Evolutionary conservation across 2,888 invertebrate genomes (phyloP).

Genomic region (Epirrita christyi): DNA sequence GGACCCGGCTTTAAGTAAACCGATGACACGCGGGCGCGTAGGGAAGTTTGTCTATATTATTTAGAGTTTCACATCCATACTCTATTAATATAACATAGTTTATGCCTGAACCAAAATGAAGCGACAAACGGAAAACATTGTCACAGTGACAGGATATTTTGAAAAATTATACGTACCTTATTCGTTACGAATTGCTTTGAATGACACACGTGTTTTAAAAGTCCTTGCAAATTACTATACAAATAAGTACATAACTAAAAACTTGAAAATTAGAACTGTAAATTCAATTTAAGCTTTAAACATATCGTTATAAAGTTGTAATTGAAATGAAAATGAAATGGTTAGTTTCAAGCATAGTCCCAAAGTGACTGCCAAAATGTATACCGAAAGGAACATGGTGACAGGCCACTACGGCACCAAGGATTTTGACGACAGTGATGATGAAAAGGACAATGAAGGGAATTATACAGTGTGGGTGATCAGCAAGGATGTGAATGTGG

Average conservation of each 20-base stretch:
- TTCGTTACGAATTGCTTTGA: not conserved
- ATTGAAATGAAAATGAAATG: not conserved
- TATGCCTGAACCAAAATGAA: not conserved
- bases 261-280: too few species aligned
- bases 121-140: not conserved
- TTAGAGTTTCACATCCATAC: not conserved
- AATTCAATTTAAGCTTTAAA: too few species aligned
- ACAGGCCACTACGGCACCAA: slow-evolving; percentile 1
- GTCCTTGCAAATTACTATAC: not conserved
- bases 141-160: not conserved
- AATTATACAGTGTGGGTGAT: slow-evolving; percentile 29
- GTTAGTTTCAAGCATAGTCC: too few species aligned
- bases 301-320: too few species aligned
- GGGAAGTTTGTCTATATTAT: too few species aligned
- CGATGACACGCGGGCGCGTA: too few species aligned
- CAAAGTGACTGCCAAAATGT: not conserved
- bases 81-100: not conserved
- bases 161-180: not conserved
- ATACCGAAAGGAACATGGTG: slow-evolving; percentile 17
- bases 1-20: too few species aligned
- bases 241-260: not conserved
- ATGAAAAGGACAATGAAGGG: slow-evolving; percentile 15
- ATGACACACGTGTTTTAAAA: not conserved
- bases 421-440: slow-evolving; percentile 24
- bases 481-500: slow-evolving; percentile 19